phyloP scores from a whole-genome alignment of 2,113 vertebrate species.

The Machaerirhynchus nigripectus region DNA sequence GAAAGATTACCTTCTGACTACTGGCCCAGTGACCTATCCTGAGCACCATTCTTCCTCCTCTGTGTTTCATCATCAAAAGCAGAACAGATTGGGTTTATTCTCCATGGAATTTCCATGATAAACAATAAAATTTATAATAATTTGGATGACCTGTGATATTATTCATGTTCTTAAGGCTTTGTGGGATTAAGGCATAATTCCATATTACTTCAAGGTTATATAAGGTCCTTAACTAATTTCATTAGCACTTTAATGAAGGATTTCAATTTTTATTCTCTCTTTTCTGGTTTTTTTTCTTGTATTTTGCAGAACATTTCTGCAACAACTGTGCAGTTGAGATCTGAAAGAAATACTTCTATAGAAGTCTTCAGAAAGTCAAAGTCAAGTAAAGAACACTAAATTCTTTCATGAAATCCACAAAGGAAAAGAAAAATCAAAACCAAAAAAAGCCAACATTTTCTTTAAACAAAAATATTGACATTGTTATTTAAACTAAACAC shows the following conservation, averaged over 20 bases:
- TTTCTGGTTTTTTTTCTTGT: background rate
- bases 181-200: background rate
- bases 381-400: slow-evolving; percentile 55
- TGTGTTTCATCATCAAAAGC: background rate
- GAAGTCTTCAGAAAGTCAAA: slow-evolving; percentile 45
- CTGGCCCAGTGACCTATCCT: background rate
- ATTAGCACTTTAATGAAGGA: slow-evolving; percentile 3
- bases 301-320: slow-evolving; percentile 8
- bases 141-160: background rate
- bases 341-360: slow-evolving; percentile 45
- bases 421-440: background rate
- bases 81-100: background rate
- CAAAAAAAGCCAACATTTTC: background rate
- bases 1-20: background rate
- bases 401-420: slow-evolving; percentile 30
- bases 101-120: background rate
- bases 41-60: background rate
- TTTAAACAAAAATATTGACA: slow-evolving; percentile 69
- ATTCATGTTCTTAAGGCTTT: background rate
- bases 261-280: background rate
- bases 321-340: background rate
- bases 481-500: slow-evolving; percentile 62
- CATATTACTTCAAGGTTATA: background rate
- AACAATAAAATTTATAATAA: background rate
- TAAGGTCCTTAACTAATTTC: background rate